Evolutionary conservation across 2,797 vertebrate species (phyloP).

Genomic region (Lutjanus argentimaculatus): DNA sequence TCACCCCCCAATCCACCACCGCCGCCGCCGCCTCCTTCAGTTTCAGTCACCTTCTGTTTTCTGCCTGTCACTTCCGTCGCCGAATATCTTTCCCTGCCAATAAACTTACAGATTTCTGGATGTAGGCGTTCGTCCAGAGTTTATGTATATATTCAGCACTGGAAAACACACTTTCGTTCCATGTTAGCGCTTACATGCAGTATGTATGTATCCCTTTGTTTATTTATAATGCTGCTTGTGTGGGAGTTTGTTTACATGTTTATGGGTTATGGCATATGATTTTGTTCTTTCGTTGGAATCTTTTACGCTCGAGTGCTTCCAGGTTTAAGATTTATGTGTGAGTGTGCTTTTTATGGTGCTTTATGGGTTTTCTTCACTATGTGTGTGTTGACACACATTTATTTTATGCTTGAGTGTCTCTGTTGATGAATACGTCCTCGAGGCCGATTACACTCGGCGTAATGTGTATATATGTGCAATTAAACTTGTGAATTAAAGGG

Average conservation of each 20-base stretch:
- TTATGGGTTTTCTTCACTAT: conserved; percentile 51
- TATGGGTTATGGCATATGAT: conserved; percentile 59
- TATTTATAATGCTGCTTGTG: conserved; percentile 52
- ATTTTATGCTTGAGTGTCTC: conserved; percentile 68
- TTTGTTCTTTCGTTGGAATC: conserved; percentile 22
- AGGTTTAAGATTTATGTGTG: conserved; percentile 68
- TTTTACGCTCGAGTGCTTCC: conserved; percentile 45
- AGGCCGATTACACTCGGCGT: conserved; percentile 57
- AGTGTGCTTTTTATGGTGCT: conserved; percentile 53
- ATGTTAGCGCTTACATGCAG: conserved; percentile 4
- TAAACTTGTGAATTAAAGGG: conserved; percentile 61
- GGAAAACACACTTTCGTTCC: conserved; percentile 40
- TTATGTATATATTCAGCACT: conserved; percentile 12
- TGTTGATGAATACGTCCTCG: conserved; percentile 61
- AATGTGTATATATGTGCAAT: conserved; percentile 68
- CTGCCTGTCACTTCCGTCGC: conserved; percentile 36
- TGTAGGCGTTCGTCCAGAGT: conserved; percentile 41
- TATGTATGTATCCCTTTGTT: conserved; percentile 28
- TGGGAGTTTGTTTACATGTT: conserved; percentile 77
- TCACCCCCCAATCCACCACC: not conserved
- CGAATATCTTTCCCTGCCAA: conserved; percentile 45
- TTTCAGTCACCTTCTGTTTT: conserved; percentile 54
- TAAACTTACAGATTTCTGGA: conserved; percentile 45
- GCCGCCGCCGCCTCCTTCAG: not conserved
- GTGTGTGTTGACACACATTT: conserved; percentile 50